Evolutionary conservation across 2,888 invertebrate genomes (phyloP).

Genomic region (Mythimna albipuncta): DNA sequence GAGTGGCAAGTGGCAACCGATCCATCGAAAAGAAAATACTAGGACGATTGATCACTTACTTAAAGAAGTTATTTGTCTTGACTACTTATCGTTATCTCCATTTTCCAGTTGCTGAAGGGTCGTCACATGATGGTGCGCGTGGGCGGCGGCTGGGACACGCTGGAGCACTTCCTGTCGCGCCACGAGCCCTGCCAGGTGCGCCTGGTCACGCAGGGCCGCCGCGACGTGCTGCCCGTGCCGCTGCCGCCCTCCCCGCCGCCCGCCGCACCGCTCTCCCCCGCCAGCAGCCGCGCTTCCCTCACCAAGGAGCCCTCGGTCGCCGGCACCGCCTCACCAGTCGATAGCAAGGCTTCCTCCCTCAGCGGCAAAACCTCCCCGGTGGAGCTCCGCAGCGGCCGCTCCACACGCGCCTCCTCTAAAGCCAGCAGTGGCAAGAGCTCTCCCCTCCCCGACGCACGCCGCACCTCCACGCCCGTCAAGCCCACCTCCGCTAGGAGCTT

Average conservation of each 20-base stretch:
- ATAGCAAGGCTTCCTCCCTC: slow-evolving; percentile 78
- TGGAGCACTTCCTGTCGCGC: slow-evolving; percentile 97
- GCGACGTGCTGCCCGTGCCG: slow-evolving; percentile 78
- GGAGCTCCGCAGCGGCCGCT: slow-evolving; percentile 65
- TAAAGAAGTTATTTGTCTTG: too few species aligned
- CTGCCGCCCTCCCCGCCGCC: slow-evolving; percentile 45
- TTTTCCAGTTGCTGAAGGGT: slow-evolving; percentile 94
- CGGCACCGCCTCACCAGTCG: slow-evolving; percentile 75
- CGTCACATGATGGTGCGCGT: slow-evolving; percentile 99
- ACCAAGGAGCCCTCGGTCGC: slow-evolving; percentile 68
- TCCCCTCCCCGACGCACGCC: slow-evolving; percentile 66
- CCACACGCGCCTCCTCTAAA: slow-evolving; percentile 70
- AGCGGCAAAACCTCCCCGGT: slow-evolving; percentile 78
- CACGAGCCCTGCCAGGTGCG: slow-evolving; percentile 96
- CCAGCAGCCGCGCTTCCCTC: slow-evolving; percentile 73
- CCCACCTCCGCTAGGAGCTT: slow-evolving; percentile 58
- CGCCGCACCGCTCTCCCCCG: slow-evolving; percentile 66
- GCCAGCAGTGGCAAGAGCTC: slow-evolving; percentile 74
- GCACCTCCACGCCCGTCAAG: slow-evolving; percentile 79
- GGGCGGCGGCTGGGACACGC: slow-evolving; percentile 98
- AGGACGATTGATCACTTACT: too few species aligned
- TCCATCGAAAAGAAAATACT: too few species aligned
- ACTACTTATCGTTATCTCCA: not conserved
- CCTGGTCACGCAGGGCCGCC: slow-evolving; percentile 86
- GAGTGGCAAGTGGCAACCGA: too few species aligned